Percentiles rank a stretch among this genome's conserved stretches.
These are phyloP conservation scores for Oscheius myriophilus DNA, from an alignment of 2,888 invertebrate genomes.

Conservation along the genomic window DNA sequence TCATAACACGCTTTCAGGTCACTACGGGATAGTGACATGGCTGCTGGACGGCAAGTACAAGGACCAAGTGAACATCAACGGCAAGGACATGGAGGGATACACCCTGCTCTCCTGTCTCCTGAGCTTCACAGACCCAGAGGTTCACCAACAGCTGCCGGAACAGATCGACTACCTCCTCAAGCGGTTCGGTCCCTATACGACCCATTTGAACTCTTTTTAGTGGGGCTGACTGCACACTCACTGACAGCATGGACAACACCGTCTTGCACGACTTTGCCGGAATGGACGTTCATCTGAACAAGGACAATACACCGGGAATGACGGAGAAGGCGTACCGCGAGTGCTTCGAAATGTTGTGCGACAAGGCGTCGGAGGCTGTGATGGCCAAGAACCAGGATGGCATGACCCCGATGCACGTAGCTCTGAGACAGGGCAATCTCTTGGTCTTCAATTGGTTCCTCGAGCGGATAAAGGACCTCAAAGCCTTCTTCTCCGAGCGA, in stretches of 20 bases:
- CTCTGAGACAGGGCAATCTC: conserved; percentile 41
- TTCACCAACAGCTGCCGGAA: conserved; percentile 34
- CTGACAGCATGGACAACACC: conserved; percentile 40
- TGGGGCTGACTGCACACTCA: conserved; percentile 38
- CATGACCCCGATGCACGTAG: conserved; percentile 41
- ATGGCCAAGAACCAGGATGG: conserved; percentile 31
- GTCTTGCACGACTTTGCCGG: conserved; percentile 44
- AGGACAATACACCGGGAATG: conserved; percentile 36
- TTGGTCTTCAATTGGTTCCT: conserved; percentile 38
- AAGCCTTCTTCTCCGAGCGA: conserved; percentile 35
- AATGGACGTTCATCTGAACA: conserved; percentile 7
- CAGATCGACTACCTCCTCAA: conserved; percentile 53
- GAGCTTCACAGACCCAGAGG: conserved; percentile 40
- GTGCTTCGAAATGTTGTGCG: conserved; percentile 45
- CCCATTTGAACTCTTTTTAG: conserved; percentile 15
- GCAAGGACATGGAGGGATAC: conserved; percentile 57
- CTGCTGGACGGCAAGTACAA: conserved; percentile 46
- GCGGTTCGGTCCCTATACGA: conserved; percentile 14
- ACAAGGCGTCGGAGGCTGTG: conserved; percentile 40
- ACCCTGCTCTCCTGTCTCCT: conserved; percentile 51
- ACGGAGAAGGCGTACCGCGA: conserved; percentile 38
- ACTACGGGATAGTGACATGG: conserved; percentile 57
- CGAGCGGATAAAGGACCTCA: conserved; percentile 28
- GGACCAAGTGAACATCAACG: conserved; percentile 49
- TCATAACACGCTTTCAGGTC: conserved; percentile 35